These are phyloP conservation scores for Chaetophractus vellerosus DNA, from an alignment of 2,797 vertebrate genomes.

Conservation along the genomic window DNA sequence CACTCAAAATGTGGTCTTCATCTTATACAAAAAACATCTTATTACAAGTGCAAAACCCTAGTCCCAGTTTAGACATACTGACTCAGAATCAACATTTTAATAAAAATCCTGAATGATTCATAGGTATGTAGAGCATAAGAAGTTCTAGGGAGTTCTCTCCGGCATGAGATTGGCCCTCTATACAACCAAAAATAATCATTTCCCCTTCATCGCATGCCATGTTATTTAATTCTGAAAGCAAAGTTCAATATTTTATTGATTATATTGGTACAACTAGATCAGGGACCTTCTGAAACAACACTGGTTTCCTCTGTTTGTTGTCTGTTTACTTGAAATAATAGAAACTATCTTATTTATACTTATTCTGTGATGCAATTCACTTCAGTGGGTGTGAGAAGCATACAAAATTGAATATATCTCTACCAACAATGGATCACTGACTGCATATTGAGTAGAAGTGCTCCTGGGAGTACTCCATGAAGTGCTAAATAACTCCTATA, in stretches of 20 bases:
- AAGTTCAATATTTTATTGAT: slow-evolving; percentile 17
- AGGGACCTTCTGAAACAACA: background rate
- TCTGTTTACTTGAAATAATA: background rate
- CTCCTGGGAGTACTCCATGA: background rate
- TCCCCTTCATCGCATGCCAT: background rate
- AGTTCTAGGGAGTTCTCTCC: background rate
- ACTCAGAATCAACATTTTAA: background rate
- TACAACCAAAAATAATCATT: background rate
- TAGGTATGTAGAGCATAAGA: background rate
- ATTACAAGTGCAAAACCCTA: background rate
- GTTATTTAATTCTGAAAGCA: background rate
- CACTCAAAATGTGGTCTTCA: too few species aligned
- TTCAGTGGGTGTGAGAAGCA: background rate
- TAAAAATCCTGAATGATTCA: background rate
- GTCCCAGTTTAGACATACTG: background rate
- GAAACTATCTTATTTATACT: background rate
- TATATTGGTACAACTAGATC: background rate
- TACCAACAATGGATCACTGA: background rate
- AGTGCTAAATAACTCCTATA: background rate
- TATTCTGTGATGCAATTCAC: background rate
- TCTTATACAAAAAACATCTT: background rate
- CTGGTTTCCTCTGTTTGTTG: background rate
- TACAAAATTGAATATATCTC: background rate
- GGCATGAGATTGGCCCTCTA: background rate
- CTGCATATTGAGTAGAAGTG: background rate